Evolutionary conservation across 2,888 invertebrate genomes (phyloP).

Genomic region (Thymelicus lineola): DNA sequence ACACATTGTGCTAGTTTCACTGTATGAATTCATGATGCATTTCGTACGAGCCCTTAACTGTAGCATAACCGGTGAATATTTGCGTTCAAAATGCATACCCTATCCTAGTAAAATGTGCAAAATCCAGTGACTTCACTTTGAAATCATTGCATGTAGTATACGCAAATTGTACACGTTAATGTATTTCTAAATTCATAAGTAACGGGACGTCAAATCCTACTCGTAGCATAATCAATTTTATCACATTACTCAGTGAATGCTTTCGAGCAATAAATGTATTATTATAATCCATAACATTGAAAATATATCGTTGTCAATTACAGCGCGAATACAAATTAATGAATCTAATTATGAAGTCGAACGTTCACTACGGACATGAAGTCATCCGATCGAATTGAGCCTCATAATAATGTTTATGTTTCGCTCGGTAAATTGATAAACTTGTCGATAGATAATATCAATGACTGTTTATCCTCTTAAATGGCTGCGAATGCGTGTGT

Average conservation of each 20-base stretch:
- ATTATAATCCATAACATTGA: too few species aligned
- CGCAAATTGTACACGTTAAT: too few species aligned
- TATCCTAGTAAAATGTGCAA: too few species aligned
- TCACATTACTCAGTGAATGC: background rate
- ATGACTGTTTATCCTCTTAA: conserved; percentile 2
- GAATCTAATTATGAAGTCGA: conserved; percentile 16
- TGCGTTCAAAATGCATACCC: too few species aligned
- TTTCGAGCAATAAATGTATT: background rate
- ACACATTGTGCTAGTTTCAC: too few species aligned
- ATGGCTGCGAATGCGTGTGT: background rate
- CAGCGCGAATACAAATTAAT: conserved; percentile 18
- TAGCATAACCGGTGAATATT: too few species aligned
- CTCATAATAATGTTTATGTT: conserved; percentile 15
- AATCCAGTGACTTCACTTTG: too few species aligned
- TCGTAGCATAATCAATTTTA: conserved; percentile 1
- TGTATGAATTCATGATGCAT: too few species aligned
- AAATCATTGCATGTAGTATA: too few species aligned
- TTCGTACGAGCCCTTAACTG: too few species aligned
- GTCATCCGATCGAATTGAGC: conserved; percentile 13
- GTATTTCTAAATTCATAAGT: too few species aligned
- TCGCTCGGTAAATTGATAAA: conserved; percentile 12
- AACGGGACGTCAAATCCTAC: too few species aligned
- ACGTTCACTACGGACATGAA: conserved; percentile 15
- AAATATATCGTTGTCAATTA: background rate
- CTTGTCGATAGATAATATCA: background rate